Evolutionary conservation across 2,113 vertebrate species (phyloP), one percentile per base, ranked within the genome.

Genomic region (Dromas ardeola): DNA sequence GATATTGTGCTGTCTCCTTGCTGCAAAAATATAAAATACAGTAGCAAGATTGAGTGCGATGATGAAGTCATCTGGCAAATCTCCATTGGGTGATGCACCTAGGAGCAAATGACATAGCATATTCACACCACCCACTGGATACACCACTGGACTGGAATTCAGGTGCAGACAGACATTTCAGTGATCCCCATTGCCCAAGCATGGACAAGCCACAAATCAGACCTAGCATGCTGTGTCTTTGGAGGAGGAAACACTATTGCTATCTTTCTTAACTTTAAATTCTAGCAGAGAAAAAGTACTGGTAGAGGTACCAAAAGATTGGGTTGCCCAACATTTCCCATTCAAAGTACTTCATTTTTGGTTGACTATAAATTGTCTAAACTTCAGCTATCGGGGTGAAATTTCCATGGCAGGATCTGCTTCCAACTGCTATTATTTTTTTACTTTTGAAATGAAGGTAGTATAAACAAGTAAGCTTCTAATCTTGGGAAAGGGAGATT

Each of bases 51-150:
- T 76, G 87, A 91, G 67, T 62, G 81, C 79, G 85, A 80, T 63
- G 78, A 73, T 90, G 71, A 95, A 95, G 93, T 94, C 90, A 95
- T 32, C 95, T 97, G 97, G 97, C 92, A 92, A 76, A 73, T 42
- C 58, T 95, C 92, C 96, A 93, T 53, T 11, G 13, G 27, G 65
- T 95, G 93, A 97, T 94, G 85, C 90, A 93, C 50, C 42, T 32
- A 86, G 95, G 71, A 92, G 85, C 74, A 88, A 91, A 96, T 94
- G 95, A 97, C 92, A 96, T 21, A 47, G 87, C 90, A 93, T 73
- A 83, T 94, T 93, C 89, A 89, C 91, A 96, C 89, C 89, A 76
- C 96, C 96, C 96, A 94, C 91, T 89, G 77, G 61, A 83, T 95
- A 56, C 61, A 96, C 32, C 86, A 76, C 43, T 76, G 74, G 93